A percentile compares a stretch with the other conserved stretches of the same genome.
These are phyloP conservation scores for Euura saliciscinereae DNA, from an alignment of 1,140 invertebrate species.

Conservation along the genomic window DNA sequence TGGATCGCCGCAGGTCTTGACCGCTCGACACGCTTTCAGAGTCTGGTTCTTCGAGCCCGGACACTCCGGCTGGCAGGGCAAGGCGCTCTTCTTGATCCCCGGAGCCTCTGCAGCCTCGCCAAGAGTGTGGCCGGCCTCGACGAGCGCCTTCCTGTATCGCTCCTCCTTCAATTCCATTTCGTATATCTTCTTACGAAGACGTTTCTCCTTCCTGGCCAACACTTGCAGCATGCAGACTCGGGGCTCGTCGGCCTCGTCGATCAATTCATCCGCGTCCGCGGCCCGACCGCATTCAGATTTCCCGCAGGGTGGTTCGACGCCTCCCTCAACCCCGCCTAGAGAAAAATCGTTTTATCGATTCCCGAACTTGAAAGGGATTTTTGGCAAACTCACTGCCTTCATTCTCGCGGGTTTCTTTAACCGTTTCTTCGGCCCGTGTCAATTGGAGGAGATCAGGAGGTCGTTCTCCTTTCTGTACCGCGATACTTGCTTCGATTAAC, in stretches of 20 bases:
- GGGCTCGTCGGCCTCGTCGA: not conserved
- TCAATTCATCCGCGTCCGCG: not conserved
- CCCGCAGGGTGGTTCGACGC: too few species aligned
- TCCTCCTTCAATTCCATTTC: constrained; percentile 23
- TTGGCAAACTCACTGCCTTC: not conserved
- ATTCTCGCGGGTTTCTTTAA: not conserved
- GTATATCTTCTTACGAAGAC: constrained; percentile 20
- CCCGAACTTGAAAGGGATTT: not conserved
- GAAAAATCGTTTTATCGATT: not conserved
- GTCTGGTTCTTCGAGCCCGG: not conserved
- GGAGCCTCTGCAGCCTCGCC: not conserved
- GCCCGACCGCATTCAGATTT: not conserved
- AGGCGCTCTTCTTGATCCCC: not conserved
- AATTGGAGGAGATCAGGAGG: not conserved
- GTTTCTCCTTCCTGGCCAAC: constrained; percentile 19
- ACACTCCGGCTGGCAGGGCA: not conserved
- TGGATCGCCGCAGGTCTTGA: not conserved
- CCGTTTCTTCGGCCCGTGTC: not conserved
- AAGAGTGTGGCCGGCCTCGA: not conserved
- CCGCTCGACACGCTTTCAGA: not conserved
- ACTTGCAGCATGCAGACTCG: constrained; percentile 7
- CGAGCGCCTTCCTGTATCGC: constrained; percentile 14
- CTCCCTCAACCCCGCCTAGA: too few species aligned
- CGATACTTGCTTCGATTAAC: not conserved
- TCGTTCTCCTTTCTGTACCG: constrained; percentile 4